These are phyloP conservation scores for Melolontha melolontha DNA, from an alignment of 2,888 invertebrate species.

Conservation along the genomic window DNA sequence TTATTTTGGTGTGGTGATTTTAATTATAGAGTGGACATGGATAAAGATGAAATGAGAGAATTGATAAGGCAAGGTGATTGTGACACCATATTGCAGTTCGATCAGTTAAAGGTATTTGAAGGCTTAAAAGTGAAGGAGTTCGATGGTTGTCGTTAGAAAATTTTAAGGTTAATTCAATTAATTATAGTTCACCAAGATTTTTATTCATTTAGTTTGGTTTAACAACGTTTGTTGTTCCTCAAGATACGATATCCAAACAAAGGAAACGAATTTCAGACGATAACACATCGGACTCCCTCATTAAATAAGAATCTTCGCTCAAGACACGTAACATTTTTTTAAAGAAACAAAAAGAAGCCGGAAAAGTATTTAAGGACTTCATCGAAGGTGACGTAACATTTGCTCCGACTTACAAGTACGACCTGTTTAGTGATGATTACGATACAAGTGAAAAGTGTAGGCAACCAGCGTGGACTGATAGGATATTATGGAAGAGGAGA, in stretches of 20 bases:
- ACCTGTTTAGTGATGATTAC: constrained; percentile 97
- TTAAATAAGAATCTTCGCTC: too few species aligned
- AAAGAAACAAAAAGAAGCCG: constrained; percentile 80
- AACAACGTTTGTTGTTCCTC: too few species aligned
- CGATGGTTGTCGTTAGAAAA: too few species aligned
- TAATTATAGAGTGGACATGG: constrained; percentile 97
- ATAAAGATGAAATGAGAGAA: constrained; percentile 92
- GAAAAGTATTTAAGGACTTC: constrained; percentile 92
- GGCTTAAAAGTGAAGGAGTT: not conserved
- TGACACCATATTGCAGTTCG: constrained; percentile 81
- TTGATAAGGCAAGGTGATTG: constrained; percentile 82
- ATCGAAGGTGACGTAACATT: constrained; percentile 92
- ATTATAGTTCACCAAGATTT: too few species aligned
- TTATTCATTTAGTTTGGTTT: too few species aligned
- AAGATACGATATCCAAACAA: too few species aligned
- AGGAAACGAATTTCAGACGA: too few species aligned
- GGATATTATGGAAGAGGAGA: constrained; percentile 92
- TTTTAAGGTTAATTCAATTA: too few species aligned
- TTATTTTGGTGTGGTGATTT: constrained; percentile 99
- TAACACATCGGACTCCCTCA: too few species aligned
- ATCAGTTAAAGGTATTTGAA: constrained; percentile 79
- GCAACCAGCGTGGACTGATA: constrained; percentile 98
- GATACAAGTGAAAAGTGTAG: constrained; percentile 98
- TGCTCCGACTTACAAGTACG: constrained; percentile 98
- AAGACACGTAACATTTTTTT: constrained; percentile 44